These are phyloP conservation scores for Brachionus calyciflorus DNA, from an alignment of 1,140 invertebrate species.

Conservation along the genomic window DNA sequence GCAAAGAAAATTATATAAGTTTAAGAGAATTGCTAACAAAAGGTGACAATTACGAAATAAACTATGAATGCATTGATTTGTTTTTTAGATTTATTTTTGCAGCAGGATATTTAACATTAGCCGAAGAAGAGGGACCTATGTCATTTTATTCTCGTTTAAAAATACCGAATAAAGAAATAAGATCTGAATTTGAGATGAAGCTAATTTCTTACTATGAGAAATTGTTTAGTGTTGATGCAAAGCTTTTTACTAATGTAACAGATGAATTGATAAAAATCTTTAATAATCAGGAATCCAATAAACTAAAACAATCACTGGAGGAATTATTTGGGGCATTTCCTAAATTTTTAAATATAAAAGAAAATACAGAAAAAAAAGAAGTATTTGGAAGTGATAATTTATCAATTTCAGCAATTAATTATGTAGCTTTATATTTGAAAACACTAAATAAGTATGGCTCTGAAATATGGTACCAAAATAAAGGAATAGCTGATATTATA, in stretches of 20 bases:
- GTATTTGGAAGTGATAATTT: slow-evolving; percentile 23
- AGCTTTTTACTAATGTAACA: neutral
- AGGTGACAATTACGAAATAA: neutral
- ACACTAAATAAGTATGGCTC: neutral
- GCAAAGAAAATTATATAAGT: neutral
- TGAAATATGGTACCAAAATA: slow-evolving; percentile 25
- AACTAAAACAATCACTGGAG: neutral
- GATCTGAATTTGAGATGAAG: neutral
- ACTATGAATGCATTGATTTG: neutral
- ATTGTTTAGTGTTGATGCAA: neutral
- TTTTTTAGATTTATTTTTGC: slow-evolving; percentile 13
- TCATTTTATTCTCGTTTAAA: neutral
- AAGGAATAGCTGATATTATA: slow-evolving; percentile 14
- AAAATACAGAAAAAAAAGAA: neutral
- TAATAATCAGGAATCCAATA: neutral
- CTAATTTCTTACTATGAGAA: neutral
- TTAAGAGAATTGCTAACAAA: neutral
- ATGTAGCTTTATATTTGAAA: slow-evolving; percentile 16
- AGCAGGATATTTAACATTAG: neutral
- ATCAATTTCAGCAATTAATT: slow-evolving; percentile 13
- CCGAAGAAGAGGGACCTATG: neutral
- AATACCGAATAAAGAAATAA: neutral
- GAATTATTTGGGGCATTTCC: neutral
- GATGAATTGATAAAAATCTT: neutral
- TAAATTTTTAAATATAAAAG: neutral